Evolutionary conservation across 2,888 invertebrate species (phyloP).

Genomic region (Corbicula japonica): DNA sequence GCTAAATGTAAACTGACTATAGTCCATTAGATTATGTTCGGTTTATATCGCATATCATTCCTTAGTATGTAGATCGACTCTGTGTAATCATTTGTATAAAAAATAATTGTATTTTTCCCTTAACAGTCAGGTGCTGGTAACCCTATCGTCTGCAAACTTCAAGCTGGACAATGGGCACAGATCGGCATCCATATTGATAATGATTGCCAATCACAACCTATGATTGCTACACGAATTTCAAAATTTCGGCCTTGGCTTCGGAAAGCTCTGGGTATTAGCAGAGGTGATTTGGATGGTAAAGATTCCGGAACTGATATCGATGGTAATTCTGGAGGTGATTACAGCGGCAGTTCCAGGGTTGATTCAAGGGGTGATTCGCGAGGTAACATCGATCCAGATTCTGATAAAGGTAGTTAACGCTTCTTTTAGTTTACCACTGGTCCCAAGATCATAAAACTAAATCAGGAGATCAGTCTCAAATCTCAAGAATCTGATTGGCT

Average conservation of each 20-base stretch:
- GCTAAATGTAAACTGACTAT: neutral
- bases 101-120: neutral
- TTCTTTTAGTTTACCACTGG: no score
- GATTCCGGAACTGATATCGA: neutral
- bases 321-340: neutral
- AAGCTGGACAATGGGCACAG: neutral
- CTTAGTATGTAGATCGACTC: neutral
- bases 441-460: no score
- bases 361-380: neutral
- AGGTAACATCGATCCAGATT: neutral
- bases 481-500: no score
- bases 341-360: neutral
- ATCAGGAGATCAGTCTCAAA: no score
- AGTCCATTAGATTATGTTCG: neutral
- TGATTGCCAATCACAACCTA: neutral
- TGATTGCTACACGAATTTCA: conserved; percentile 15
- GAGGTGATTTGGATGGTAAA: neutral
- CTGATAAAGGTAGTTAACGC: neutral
- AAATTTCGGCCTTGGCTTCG: conserved; percentile 4
- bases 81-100: neutral
- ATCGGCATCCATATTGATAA: conserved; percentile 14
- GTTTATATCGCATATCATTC: neutral
- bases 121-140: conserved; percentile 9
- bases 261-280: neutral
- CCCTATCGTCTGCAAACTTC: conserved; percentile 12